A percentile compares a stretch with the other conserved stretches of the same genome.
These are phyloP conservation scores for Hirtodrosophila histrioides DNA, from an alignment of 2,888 invertebrate genomes.

Conservation along the genomic window DNA sequence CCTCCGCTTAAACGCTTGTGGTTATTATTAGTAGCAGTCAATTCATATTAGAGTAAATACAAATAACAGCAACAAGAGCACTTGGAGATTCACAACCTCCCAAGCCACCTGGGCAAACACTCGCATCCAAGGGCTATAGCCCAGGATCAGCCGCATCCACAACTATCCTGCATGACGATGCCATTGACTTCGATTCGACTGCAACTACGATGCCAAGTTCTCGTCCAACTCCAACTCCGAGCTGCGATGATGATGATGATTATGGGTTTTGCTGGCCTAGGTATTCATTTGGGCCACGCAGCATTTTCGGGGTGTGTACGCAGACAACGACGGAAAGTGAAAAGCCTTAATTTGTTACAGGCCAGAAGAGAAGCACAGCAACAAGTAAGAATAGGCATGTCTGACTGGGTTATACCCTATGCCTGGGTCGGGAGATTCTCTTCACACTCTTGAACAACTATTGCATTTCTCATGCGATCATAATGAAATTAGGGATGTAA, in stretches of 20 bases:
- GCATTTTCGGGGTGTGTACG: slow-evolving; percentile 69
- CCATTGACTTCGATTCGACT: background rate
- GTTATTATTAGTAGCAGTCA: slow-evolving; percentile 77
- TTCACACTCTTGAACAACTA: no score
- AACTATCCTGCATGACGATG: slow-evolving; percentile 11
- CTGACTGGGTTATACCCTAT: no score
- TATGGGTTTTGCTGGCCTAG: slow-evolving; percentile 70
- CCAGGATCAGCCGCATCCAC: slow-evolving; percentile 34
- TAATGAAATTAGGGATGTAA: no score
- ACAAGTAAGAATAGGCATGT: background rate
- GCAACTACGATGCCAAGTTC: background rate
- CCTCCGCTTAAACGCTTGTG: slow-evolving; percentile 31
- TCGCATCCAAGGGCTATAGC: slow-evolving; percentile 9
- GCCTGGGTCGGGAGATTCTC: no score
- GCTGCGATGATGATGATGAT: slow-evolving; percentile 67
- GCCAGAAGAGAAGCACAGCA: slow-evolving; percentile 40
- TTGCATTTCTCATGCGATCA: no score
- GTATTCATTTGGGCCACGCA: slow-evolving; percentile 76
- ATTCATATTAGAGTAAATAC: slow-evolving; percentile 76
- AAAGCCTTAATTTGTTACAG: slow-evolving; percentile 79
- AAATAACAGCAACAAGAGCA: slow-evolving; percentile 54
- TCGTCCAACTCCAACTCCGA: slow-evolving; percentile 1
- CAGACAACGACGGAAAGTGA: slow-evolving; percentile 72
- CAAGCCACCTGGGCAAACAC: slow-evolving; percentile 49
- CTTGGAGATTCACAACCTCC: background rate